These are phyloP conservation scores for mouse (Mus musculus) DNA, from an alignment of 2,113 vertebrate species.

Conservation along the genomic window GRCm39 chr11:121743001-121743500, in stretches of 20 bases:
- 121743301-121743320: background rate
- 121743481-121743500: background rate
- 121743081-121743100: background rate
- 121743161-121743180: background rate
- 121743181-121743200: background rate
- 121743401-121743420: background rate
- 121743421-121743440: background rate
- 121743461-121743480: background rate
- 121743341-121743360: background rate
- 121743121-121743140: background rate
- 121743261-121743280: background rate
- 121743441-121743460: background rate
- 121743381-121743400: background rate
- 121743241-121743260: background rate
- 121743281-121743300: background rate
- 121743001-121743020: background rate
- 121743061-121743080: background rate
- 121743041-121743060: background rate
- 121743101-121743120: background rate
- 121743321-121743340: background rate
- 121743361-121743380: background rate
- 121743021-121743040: background rate
- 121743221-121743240: background rate
- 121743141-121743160: background rate
- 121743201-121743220: background rate